A percentile compares a stretch with the other conserved stretches of the same genome.
These are phyloP conservation scores for Brenthis hecate DNA, from an alignment of 2,888 invertebrate genomes.

Conservation along the genomic window DNA sequence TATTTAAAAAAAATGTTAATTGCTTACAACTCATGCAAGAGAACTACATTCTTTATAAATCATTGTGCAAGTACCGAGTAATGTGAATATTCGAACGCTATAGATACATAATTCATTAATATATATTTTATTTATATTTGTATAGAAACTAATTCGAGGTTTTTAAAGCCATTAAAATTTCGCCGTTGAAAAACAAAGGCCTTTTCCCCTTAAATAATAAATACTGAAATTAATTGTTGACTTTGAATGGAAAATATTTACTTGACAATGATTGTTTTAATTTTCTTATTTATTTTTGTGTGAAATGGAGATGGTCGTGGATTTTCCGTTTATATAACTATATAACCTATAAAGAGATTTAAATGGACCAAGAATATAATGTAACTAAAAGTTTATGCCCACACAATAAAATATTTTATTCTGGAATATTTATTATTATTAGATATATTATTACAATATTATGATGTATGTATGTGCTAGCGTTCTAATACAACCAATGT, in stretches of 20 bases:
- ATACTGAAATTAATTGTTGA: constrained; percentile 47
- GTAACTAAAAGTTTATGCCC: too few relatives aligned
- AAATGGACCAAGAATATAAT: too few relatives aligned
- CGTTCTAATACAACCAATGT: too few relatives aligned
- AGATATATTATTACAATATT: too few relatives aligned
- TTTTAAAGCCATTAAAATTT: constrained; percentile 5
- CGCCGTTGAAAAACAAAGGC: not conserved
- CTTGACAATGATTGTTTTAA: constrained; percentile 42
- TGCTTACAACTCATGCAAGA: constrained; percentile 21
- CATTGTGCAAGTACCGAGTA: constrained; percentile 13
- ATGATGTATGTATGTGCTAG: too few relatives aligned
- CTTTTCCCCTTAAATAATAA: constrained; percentile 2
- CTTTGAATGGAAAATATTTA: constrained; percentile 57
- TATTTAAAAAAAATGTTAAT: constrained; percentile 27
- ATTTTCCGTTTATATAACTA: not conserved
- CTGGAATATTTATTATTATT: too few relatives aligned
- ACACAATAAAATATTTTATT: too few relatives aligned
- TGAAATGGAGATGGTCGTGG: not conserved
- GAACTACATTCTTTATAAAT: constrained; percentile 17
- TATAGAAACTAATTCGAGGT: too few relatives aligned
- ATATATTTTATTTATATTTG: not conserved
- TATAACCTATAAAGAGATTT: too few relatives aligned
- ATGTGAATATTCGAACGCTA: not conserved
- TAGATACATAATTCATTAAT: not conserved
- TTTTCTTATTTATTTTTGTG: not conserved